These are phyloP conservation scores for Prosapia bicincta DNA, from an alignment of 2,888 invertebrate species.

Conservation along the genomic window DNA sequence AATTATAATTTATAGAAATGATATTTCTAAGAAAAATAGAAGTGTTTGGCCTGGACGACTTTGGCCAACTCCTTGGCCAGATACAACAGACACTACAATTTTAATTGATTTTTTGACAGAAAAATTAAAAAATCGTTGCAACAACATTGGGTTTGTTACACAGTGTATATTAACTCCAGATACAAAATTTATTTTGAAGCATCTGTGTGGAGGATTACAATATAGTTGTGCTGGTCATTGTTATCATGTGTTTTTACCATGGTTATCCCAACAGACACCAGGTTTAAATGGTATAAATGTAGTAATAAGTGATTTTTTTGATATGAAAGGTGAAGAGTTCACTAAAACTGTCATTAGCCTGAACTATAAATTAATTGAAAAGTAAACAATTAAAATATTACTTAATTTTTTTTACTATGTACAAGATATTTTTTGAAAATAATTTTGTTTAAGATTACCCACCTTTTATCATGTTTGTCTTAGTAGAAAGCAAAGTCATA, in stretches of 20 bases:
- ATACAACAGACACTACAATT: slow-evolving; percentile 57
- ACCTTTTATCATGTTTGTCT: too few relatives aligned
- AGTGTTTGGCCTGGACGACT: slow-evolving; percentile 64
- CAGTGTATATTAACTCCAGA: slow-evolving; percentile 79
- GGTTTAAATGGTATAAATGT: background rate
- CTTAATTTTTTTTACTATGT: too few relatives aligned
- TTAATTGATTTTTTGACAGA: slow-evolving; percentile 59
- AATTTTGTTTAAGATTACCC: too few relatives aligned
- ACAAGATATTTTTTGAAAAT: too few relatives aligned
- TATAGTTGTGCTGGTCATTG: background rate
- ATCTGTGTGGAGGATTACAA: background rate
- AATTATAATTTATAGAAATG: slow-evolving; percentile 54
- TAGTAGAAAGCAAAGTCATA: too few relatives aligned
- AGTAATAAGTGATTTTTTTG: background rate
- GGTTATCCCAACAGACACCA: background rate
- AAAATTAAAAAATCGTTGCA: slow-evolving; percentile 54
- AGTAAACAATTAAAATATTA: background rate
- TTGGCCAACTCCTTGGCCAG: slow-evolving; percentile 81
- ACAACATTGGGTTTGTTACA: slow-evolving; percentile 66
- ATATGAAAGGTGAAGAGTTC: background rate
- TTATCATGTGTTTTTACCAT: background rate
- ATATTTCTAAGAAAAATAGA: slow-evolving; percentile 45
- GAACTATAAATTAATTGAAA: background rate
- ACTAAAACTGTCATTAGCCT: background rate
- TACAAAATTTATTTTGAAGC: background rate